Evolutionary conservation across 30 jellyfish, hydroid and myxozoan species (phyloP).

Genomic region (Phacellophora camtschatica): DNA sequence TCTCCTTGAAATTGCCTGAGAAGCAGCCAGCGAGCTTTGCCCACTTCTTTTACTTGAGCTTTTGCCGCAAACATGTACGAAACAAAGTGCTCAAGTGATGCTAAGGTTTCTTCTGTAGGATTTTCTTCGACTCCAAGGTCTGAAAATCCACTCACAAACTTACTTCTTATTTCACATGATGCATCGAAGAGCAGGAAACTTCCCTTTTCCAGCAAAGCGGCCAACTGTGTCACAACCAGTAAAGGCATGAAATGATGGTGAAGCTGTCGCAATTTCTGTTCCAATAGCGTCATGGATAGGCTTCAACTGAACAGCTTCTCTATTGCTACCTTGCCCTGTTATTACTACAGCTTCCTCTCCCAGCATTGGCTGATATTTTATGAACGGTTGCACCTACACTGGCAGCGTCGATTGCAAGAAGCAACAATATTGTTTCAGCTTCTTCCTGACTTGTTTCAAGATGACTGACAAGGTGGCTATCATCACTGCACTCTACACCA

Average conservation of each 20-base stretch:
- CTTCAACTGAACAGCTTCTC: slow-evolving; percentile 14
- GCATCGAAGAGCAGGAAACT: slow-evolving; percentile 20
- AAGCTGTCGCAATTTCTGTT: slow-evolving; percentile 20
- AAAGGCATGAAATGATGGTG: slow-evolving; percentile 33
- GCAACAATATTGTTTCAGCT: slow-evolving; percentile 18
- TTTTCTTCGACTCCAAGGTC: slow-evolving; percentile 16
- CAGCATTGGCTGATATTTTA: slow-evolving; percentile 37
- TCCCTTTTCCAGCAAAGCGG: slow-evolving; percentile 29
- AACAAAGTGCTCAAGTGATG: slow-evolving; percentile 12
- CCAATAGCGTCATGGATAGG: slow-evolving; percentile 29
- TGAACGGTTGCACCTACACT: slow-evolving; percentile 15
- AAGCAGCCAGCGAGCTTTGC: slow-evolving; percentile 20
- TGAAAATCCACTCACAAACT: slow-evolving; percentile 9
- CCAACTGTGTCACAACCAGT: slow-evolving; percentile 38
- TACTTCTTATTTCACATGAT: slow-evolving; percentile 5
- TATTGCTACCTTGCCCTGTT: slow-evolving; percentile 31
- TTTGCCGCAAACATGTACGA: slow-evolving; percentile 14
- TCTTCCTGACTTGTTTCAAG: slow-evolving; percentile 34
- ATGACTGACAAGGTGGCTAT: slow-evolving; percentile 23
- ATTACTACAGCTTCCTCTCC: slow-evolving; percentile 14
- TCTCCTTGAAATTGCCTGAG: slow-evolving; percentile 22
- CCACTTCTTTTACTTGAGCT: slow-evolving; percentile 21
- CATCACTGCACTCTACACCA: slow-evolving; percentile 34
- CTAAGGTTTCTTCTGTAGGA: slow-evolving; percentile 15
- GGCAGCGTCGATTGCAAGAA: slow-evolving; percentile 28